These are phyloP conservation scores for Drosophila equinoxialis DNA, from an alignment of 1,140 invertebrate genomes.

Conservation along the genomic window DNA sequence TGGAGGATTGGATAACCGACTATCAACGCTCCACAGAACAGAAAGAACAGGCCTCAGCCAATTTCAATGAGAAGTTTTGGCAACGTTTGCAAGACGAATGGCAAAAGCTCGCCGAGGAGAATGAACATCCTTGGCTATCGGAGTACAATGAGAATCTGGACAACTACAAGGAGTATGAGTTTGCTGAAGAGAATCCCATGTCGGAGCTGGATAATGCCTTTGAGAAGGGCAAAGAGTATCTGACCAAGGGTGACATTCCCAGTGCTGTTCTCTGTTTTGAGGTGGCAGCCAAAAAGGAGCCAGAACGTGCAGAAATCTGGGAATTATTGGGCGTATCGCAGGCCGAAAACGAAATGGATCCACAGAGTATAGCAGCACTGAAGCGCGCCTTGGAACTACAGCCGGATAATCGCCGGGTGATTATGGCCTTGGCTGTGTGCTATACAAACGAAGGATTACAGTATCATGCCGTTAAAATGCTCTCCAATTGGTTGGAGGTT, in stretches of 20 bases:
- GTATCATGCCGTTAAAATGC: slow-evolving; percentile 88
- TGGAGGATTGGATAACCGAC: slow-evolving; percentile 70
- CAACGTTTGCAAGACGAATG: slow-evolving; percentile 90
- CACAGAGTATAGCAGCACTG: slow-evolving; percentile 93
- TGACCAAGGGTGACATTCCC: slow-evolving; percentile 94
- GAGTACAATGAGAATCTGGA: slow-evolving; percentile 87
- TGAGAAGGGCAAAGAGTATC: slow-evolving; percentile 91
- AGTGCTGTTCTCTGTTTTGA: slow-evolving; percentile 98
- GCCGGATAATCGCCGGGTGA: slow-evolving; percentile 91
- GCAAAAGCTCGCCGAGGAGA: slow-evolving; percentile 87
- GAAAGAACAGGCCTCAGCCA: slow-evolving; percentile 75
- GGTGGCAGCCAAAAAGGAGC: slow-evolving; percentile 94
- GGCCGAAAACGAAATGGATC: slow-evolving; percentile 91
- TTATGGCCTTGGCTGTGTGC: slow-evolving; percentile 95
- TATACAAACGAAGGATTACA: slow-evolving; percentile 97
- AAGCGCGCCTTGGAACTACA: slow-evolving; percentile 93
- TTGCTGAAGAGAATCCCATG: slow-evolving; percentile 94
- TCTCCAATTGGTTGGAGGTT: slow-evolving; percentile 92
- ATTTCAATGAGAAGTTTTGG: slow-evolving; percentile 88
- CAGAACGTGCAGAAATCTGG: slow-evolving; percentile 92
- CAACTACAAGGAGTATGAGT: slow-evolving; percentile 90
- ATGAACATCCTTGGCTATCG: slow-evolving; percentile 87
- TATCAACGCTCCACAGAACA: slow-evolving; percentile 76
- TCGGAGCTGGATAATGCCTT: slow-evolving; percentile 91
- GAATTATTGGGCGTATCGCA: slow-evolving; percentile 93